Evolutionary conservation across 2,888 invertebrate species (phyloP).

Genomic region (Willowsia nigromaculata): DNA sequence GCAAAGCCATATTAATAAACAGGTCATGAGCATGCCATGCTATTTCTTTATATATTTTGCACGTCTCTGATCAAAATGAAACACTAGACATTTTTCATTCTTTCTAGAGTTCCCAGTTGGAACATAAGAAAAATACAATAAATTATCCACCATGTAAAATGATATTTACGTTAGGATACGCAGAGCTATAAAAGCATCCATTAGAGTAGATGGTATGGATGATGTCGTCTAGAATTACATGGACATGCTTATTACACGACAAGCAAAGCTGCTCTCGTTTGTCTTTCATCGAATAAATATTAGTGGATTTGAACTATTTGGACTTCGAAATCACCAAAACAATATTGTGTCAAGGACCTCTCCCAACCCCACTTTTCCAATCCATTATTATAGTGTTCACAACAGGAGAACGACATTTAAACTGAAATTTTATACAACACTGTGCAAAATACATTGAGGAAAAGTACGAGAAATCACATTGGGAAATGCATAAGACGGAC

Average conservation of each 20-base stretch:
- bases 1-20: neutral
- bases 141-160: neutral
- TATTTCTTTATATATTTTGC: neutral
- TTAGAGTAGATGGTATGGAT: neutral
- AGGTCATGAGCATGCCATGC: neutral
- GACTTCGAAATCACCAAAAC: neutral
- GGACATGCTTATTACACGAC: neutral
- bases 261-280: neutral
- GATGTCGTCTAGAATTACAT: neutral
- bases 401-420: neutral
- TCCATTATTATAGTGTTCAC: neutral
- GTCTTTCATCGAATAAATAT: neutral
- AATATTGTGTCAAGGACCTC: constrained; percentile 3
- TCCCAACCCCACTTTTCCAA: neutral
- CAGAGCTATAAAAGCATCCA: neutral
- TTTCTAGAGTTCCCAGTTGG: neutral
- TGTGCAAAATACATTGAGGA: neutral
- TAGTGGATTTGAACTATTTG: neutral
- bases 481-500: neutral
- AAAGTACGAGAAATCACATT: neutral
- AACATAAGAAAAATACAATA: constrained; percentile 5
- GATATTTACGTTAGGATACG: neutral
- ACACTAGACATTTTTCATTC: neutral
- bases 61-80: neutral
- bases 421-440: neutral